A percentile compares a stretch with the other conserved stretches of the same genome.
These are phyloP conservation scores for Lomographa bimaculata DNA, from an alignment of 2,888 invertebrate genomes.

Conservation along the genomic window DNA sequence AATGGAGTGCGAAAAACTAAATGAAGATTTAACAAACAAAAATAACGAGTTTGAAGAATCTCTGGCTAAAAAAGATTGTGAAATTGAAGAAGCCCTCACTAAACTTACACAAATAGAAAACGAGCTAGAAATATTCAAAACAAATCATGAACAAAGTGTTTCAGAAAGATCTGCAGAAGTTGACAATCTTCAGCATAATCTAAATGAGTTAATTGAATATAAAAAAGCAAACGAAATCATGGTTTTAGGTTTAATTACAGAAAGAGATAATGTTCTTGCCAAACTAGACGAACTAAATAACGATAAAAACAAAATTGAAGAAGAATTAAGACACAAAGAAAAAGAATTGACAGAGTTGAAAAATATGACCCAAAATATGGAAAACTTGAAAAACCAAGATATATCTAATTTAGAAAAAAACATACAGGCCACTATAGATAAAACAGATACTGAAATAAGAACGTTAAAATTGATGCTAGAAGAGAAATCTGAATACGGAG, in stretches of 20 bases:
- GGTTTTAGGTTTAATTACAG: conserved; percentile 33
- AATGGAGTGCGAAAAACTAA: conserved; percentile 45
- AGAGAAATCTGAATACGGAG: conserved; percentile 41
- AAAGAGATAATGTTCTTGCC: conserved; percentile 33
- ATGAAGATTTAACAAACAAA: conserved; percentile 45
- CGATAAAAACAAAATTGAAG: conserved; percentile 34
- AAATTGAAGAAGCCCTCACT: conserved; percentile 50
- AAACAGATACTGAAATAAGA: conserved; percentile 43
- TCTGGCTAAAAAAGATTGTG: conserved; percentile 50
- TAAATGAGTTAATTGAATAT: conserved; percentile 40
- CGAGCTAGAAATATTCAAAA: conserved; percentile 45
- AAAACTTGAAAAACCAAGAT: conserved; percentile 40
- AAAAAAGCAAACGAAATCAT: conserved; percentile 33
- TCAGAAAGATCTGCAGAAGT: conserved; percentile 40
- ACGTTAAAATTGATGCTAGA: conserved; percentile 39
- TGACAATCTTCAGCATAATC: conserved; percentile 39
- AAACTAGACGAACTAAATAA: conserved; percentile 32
- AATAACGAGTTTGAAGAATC: conserved; percentile 46
- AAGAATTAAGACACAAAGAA: conserved; percentile 37
- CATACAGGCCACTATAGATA: conserved; percentile 30
- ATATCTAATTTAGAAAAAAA: conserved; percentile 41
- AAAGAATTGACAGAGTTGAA: conserved; percentile 37
- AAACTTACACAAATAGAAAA: conserved; percentile 43
- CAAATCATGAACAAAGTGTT: conserved; percentile 38
- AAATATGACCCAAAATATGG: conserved; percentile 40